Conservation (phyloP, 2,113 vertebrate species). For the Pampusana beccarii region DNA sequence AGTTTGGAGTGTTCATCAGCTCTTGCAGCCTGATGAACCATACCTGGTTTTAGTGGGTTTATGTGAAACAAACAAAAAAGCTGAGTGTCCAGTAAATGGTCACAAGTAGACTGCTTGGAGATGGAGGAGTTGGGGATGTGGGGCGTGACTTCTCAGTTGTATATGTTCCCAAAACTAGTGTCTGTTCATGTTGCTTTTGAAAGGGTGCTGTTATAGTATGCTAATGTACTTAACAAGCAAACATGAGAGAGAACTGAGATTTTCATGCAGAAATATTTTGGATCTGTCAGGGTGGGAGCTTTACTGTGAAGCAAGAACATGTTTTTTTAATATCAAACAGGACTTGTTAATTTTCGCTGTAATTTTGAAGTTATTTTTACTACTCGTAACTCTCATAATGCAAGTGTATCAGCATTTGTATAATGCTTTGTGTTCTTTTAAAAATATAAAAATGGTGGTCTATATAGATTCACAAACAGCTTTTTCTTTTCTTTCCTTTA, state of each 20-base stretch:
- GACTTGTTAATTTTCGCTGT: not conserved
- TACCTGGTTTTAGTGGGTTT: not conserved
- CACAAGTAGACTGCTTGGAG: not conserved
- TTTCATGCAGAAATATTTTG: not conserved
- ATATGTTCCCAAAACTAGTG: not conserved
- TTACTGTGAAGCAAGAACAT: not conserved
- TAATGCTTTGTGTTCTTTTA: not conserved
- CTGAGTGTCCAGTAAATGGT: not conserved
- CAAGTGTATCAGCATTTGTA: not conserved
- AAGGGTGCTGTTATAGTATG: not conserved
- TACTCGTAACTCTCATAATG: not conserved
- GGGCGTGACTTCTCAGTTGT: not conserved
- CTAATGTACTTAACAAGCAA: not conserved
- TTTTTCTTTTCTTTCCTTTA: constrained; percentile 32
- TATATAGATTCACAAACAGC: not conserved
- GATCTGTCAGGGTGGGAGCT: accelerated
- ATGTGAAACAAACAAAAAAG: not conserved
- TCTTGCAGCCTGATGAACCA: not conserved
- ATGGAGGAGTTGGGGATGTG: not conserved
- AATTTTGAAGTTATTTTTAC: not conserved
- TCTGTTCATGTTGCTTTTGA: not conserved
- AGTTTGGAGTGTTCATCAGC: not conserved
- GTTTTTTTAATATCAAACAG: not conserved
- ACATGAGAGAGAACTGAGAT: not conserved
- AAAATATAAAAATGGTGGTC: not conserved